These are phyloP conservation scores for Anoplopoma fimbria DNA, from an alignment of 2,113 vertebrate genomes.

Conservation along the genomic window DNA sequence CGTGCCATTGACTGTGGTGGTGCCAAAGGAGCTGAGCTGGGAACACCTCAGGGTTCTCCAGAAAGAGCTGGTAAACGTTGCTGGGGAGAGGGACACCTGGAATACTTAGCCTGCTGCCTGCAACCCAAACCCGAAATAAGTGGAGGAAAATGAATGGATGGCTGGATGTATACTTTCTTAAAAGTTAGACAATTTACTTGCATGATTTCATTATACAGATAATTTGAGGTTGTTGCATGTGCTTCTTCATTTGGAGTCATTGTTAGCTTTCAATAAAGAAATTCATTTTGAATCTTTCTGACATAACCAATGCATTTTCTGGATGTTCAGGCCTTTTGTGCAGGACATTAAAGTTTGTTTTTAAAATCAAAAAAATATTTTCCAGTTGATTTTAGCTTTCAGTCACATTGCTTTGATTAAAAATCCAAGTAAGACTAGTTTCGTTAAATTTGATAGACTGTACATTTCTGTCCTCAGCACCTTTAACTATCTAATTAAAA, in stretches of 20 bases:
- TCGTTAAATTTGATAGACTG: not conserved
- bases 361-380: not conserved
- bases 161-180: not conserved
- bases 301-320: too few relatives aligned
- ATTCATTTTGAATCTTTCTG: not conserved
- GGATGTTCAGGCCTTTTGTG: too few relatives aligned
- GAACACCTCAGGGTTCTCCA: too few relatives aligned
- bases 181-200: not conserved
- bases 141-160: too few relatives aligned
- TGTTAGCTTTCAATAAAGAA: not conserved
- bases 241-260: not conserved
- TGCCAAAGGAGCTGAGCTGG: too few relatives aligned
- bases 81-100: too few relatives aligned
- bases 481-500: conserved; percentile 4
- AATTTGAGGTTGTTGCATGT: not conserved
- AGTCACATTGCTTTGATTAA: not conserved
- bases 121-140: not conserved
- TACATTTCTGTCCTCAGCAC: not conserved
- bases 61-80: too few relatives aligned
- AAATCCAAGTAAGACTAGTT: not conserved
- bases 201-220: not conserved
- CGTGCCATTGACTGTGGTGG: too few relatives aligned
- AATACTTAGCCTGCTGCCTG: too few relatives aligned
- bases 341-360: not conserved
- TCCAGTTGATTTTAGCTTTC: not conserved